Evolutionary conservation across 2,113 vertebrate species (phyloP).

Genomic region (Plecturocebus donacophilus): DNA sequence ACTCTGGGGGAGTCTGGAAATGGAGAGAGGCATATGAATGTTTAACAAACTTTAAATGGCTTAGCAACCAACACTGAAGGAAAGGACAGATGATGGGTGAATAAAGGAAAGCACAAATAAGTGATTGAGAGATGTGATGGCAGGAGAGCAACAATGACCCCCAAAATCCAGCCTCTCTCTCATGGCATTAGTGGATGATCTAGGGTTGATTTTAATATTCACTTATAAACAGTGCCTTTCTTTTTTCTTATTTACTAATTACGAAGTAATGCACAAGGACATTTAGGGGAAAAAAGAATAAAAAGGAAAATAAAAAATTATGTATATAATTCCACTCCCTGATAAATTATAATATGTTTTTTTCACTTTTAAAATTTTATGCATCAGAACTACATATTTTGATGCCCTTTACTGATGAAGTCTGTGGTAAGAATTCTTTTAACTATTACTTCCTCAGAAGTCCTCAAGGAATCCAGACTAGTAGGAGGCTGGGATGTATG

Average conservation of each 20-base stretch:
- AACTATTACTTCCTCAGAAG: neutral
- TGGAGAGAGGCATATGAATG: neutral
- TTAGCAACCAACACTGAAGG: neutral
- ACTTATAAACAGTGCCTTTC: constrained; percentile 27
- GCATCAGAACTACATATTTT: neutral
- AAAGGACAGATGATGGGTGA: neutral
- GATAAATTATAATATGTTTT: neutral
- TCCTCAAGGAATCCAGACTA: neutral
- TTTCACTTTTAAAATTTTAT: neutral
- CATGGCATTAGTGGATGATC: neutral
- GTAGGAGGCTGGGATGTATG: neutral
- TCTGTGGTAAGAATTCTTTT: neutral
- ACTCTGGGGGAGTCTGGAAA: neutral
- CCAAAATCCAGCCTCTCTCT: neutral
- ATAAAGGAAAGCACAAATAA: neutral
- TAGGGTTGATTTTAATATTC: neutral
- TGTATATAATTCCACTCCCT: neutral
- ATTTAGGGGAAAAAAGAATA: neutral
- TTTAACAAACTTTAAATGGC: neutral
- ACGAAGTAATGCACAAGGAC: neutral
- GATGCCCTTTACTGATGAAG: neutral
- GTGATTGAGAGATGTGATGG: neutral
- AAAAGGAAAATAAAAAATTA: neutral
- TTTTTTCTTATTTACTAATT: neutral
- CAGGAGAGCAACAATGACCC: no score